Evolutionary conservation across 1,140 invertebrate species (phyloP).

Genomic region (Drosophila triauraria): DNA sequence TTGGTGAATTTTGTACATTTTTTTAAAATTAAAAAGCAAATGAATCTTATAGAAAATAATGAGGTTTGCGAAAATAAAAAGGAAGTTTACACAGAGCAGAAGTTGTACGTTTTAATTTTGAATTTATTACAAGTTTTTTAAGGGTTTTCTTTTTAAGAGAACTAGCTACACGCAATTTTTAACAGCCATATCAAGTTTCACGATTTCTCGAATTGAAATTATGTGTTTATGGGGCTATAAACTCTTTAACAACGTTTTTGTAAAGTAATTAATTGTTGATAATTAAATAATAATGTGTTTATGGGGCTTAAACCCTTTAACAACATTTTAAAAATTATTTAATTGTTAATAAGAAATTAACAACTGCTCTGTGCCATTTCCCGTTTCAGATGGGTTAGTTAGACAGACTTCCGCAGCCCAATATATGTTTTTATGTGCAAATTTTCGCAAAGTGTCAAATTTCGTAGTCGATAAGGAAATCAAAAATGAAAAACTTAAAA

Average conservation of each 20-base stretch:
- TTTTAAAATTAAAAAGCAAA: background rate
- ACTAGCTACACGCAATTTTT: background rate
- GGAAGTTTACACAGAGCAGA: constrained; percentile 17
- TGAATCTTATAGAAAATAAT: background rate
- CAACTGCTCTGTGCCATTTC: constrained; percentile 24
- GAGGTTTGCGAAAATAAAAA: constrained; percentile 4
- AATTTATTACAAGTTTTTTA: background rate
- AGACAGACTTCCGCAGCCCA: constrained; percentile 29
- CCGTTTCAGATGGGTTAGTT: constrained; percentile 4
- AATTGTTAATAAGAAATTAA: constrained; percentile 8
- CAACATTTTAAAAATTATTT: background rate
- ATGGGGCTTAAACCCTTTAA: background rate
- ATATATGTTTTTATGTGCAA: constrained; percentile 42
- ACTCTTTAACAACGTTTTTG: background rate
- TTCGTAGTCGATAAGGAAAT: constrained; percentile 58
- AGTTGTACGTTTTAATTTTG: too few relatives aligned
- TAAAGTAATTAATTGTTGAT: background rate
- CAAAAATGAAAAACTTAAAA: constrained; percentile 69
- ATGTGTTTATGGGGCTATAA: background rate
- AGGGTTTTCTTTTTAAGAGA: constrained; percentile 3
- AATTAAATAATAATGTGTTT: background rate
- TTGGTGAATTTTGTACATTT: background rate
- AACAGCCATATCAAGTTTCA: background rate
- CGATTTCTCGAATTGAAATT: background rate
- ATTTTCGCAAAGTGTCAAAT: constrained; percentile 29